Percentiles rank a stretch among this genome's conserved stretches.
These are phyloP conservation scores for Gonioctena quinquepunctata DNA, from an alignment of 1,140 invertebrate genomes.

Conservation along the genomic window DNA sequence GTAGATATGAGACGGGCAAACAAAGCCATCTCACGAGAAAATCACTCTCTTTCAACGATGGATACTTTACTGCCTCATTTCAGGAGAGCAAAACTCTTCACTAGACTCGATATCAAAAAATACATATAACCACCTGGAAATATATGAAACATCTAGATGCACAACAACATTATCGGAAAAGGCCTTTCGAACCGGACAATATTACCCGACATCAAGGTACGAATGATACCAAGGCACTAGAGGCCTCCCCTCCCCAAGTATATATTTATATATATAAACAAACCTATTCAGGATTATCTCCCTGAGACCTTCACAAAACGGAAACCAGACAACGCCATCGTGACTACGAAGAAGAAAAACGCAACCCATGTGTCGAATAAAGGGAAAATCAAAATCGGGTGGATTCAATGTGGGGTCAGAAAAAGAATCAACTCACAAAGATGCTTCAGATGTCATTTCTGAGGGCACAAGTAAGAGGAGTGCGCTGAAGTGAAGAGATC, in stretches of 20 bases:
- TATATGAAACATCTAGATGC: slow-evolving; percentile 32
- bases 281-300: neutral
- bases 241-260: too few species aligned
- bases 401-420: neutral
- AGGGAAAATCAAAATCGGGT: neutral
- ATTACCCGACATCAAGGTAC: too few species aligned
- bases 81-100: slow-evolving; percentile 18
- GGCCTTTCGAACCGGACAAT: too few species aligned
- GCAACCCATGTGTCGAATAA: neutral
- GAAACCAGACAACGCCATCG: neutral
- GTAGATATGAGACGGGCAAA: slow-evolving; percentile 53
- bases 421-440: neutral
- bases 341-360: neutral
- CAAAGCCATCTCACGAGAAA: slow-evolving; percentile 50
- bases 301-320: neutral
- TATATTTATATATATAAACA: too few species aligned
- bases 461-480: neutral
- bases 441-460: neutral
- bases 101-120: slow-evolving; percentile 26
- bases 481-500: neutral
- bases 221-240: too few species aligned
- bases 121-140: slow-evolving; percentile 22
- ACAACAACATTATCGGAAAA: slow-evolving; percentile 43
- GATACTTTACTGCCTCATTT: slow-evolving; percentile 12
- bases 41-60: slow-evolving; percentile 26